Conservation (phyloP, 2,113 vertebrate genomes). For the Melanerpes formicivorus region DNA sequence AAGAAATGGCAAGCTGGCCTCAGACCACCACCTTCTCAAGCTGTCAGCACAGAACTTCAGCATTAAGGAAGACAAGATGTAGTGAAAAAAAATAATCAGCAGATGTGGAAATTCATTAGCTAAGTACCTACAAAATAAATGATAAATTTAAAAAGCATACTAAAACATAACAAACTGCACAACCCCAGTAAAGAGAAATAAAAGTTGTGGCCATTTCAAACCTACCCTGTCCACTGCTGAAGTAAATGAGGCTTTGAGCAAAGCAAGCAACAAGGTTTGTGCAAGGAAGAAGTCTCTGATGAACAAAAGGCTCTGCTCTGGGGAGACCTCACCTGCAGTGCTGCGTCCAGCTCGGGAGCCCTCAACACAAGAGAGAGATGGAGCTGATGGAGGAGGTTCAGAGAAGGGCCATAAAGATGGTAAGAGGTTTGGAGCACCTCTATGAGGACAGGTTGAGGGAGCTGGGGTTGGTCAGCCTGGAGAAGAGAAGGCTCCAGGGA, state of each 20-base stretch:
- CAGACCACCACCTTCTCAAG: not conserved
- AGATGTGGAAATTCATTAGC: not conserved
- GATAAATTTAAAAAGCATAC: not conserved
- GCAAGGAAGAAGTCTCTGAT: not conserved
- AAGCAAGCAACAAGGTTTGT: not conserved
- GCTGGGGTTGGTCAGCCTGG: no score
- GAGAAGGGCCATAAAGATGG: no score
- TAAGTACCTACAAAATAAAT: not conserved
- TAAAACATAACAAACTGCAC: not conserved
- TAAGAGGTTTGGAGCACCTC: no score
- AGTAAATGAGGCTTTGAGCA: not conserved
- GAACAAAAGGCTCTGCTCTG: not conserved
- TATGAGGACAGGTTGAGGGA: no score
- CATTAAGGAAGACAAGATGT: not conserved
- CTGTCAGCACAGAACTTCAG: not conserved
- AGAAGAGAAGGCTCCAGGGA: no score
- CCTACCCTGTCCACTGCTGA: not conserved
- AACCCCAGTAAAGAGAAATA: not conserved
- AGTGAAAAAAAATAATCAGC: not conserved
- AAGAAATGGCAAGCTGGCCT: not conserved
- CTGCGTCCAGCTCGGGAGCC: no score
- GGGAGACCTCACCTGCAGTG: no score
- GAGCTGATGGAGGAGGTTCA: no score
- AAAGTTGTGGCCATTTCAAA: not conserved
- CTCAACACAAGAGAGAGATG: no score